phyloP scores from a whole-genome alignment of 2,797 vertebrate genomes.

The Hippopotamyrus pictus region DNA sequence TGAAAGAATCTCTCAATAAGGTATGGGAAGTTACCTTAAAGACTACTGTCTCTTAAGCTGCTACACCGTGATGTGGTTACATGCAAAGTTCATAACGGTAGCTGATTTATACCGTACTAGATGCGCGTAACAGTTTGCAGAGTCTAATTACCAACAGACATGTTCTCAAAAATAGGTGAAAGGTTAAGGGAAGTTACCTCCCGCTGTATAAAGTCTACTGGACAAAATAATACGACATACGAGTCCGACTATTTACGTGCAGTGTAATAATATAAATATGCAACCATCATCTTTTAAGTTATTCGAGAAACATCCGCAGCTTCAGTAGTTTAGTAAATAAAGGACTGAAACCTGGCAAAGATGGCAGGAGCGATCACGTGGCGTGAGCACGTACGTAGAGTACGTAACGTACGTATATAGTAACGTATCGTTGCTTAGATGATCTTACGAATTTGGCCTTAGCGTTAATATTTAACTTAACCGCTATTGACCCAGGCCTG shows the following conservation, averaged over 20 bases:
- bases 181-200: not conserved
- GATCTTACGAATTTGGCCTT: not conserved
- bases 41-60: not conserved
- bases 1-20: conserved; percentile 65
- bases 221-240: not conserved
- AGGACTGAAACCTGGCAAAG: not conserved
- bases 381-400: not conserved
- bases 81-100: not conserved
- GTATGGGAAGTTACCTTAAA: conserved; percentile 40
- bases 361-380: not conserved
- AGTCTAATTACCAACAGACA: not conserved
- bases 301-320: not conserved
- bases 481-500: not conserved
- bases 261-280: not conserved
- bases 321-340: not conserved
- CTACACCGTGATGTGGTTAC: not conserved
- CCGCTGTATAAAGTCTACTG: not conserved
- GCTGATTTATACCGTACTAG: not conserved
- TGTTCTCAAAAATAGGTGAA: not conserved
- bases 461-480: not conserved
- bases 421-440: not conserved
- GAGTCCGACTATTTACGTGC: not conserved
- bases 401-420: not conserved
- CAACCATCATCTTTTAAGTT: not conserved
- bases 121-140: not conserved